Evolutionary conservation across 2,888 invertebrate genomes (phyloP), one percentile per base, ranked within the genome.

Genomic region (Eubasilissa splendida): DNA sequence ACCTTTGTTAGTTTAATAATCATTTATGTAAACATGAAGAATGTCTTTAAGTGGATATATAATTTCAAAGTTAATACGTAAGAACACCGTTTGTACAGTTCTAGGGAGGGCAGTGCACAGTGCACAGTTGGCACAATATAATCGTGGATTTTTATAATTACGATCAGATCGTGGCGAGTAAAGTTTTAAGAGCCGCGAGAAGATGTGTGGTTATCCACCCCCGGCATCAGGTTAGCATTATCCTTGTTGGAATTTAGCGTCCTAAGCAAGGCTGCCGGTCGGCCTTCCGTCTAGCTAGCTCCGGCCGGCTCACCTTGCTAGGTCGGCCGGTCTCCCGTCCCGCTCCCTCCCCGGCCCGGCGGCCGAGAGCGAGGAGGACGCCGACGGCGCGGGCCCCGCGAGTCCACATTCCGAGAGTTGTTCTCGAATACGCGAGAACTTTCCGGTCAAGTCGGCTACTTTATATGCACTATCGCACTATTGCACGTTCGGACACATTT

Each of bases 251-350:
- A 50, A 56, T 54, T 11, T 56, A 54, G 73, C 58, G 7, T 75
- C 60, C 59, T 53, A 22, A 56, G 76, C 76, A 79, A 79, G 79
- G 79, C 79, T 73, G 79, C 56, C 22, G 14, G 54, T 31, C 79
- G 79, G 79, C 79, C 79, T 79, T 79, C 65, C 79, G 63, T 53
- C 60, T 59, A 52, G 75, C 22, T 52, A 11, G 33, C 56, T 54
- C 14, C 33, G 11, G 73, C 66, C 70, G 59, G 73, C 59, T 79
- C 79, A 79, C 79, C 79, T 75, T 74, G 79, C 79, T 74, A 79
- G 79, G 79, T 75, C 75, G 75, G 66, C 79, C 60, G 79, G 58
- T 75, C 31, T 66, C 31, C 50, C 75, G 66, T 79, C 79, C 59
- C 68, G n/a, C 75, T 73, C 63, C 12, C 73, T 10, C 52, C 63